phyloP scores from a whole-genome alignment of 2,888 invertebrate species.

The Thera britannica region DNA sequence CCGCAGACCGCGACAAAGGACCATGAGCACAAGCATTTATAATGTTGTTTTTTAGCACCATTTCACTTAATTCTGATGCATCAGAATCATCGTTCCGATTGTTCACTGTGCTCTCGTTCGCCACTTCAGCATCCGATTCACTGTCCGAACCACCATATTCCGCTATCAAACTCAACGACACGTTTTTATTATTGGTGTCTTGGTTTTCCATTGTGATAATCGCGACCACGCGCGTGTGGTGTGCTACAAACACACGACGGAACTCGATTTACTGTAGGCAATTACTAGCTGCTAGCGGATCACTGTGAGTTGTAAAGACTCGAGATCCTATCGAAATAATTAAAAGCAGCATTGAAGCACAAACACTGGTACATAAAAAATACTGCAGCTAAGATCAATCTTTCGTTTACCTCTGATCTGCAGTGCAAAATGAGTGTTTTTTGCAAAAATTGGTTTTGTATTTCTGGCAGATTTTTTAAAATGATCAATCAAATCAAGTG shows the following conservation, averaged over 20 bases:
- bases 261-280: slow-evolving; percentile 32
- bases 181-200: slow-evolving; percentile 77
- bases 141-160: slow-evolving; percentile 78
- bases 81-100: slow-evolving; percentile 72
- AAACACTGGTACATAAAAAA: slow-evolving; percentile 13
- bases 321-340: slow-evolving; percentile 14
- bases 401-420: background rate
- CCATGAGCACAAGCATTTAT: slow-evolving; percentile 82
- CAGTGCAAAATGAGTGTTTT: slow-evolving; percentile 22
- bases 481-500: too few relatives aligned
- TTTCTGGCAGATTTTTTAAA: slow-evolving; percentile 1
- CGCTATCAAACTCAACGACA: slow-evolving; percentile 77
- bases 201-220: slow-evolving; percentile 74
- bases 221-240: slow-evolving; percentile 46
- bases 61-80: slow-evolving; percentile 73
- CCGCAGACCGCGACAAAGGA: slow-evolving; percentile 60
- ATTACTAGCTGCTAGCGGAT: slow-evolving; percentile 20
- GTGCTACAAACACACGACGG: slow-evolving; percentile 28
- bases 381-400: slow-evolving; percentile 8
- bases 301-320: slow-evolving; percentile 22
- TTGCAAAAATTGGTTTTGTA: slow-evolving; percentile 13
- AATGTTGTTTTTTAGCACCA: slow-evolving; percentile 81
- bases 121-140: slow-evolving; percentile 71
- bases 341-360: slow-evolving; percentile 23
- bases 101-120: slow-evolving; percentile 35